These are phyloP conservation scores for Anthophora plumipes DNA, from an alignment of 2,888 invertebrate species.

Conservation along the genomic window DNA sequence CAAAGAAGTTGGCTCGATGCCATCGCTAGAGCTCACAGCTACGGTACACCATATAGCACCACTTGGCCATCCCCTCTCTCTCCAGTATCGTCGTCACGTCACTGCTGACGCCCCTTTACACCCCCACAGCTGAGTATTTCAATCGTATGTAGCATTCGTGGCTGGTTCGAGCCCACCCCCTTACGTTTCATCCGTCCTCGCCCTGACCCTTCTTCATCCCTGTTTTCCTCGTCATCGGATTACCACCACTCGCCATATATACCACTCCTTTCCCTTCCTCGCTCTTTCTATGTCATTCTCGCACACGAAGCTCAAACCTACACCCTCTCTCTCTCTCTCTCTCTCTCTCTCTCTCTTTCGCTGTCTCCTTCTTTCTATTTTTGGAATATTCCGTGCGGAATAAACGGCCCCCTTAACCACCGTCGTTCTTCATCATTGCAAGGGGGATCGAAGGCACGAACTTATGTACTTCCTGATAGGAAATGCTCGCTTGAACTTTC, in stretches of 20 bases:
- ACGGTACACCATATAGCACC: conserved; percentile 39
- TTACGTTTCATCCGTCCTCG: conserved; percentile 13
- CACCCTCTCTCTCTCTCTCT: conserved; percentile 9
- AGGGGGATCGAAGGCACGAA: background rate
- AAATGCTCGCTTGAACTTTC: background rate
- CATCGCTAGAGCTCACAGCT: conserved; percentile 22
- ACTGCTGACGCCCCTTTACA: conserved; percentile 58
- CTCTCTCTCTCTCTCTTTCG: conserved; percentile 1
- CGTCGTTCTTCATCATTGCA: conserved; percentile 9
- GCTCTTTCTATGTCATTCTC: too few species aligned
- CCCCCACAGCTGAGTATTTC: conserved; percentile 54
- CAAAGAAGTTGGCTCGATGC: conserved; percentile 11
- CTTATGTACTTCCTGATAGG: background rate
- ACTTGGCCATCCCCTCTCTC: conserved; percentile 34
- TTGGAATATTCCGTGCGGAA: conserved; percentile 58
- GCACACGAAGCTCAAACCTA: too few species aligned
- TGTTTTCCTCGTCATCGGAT: conserved; percentile 44
- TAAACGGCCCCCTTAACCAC: conserved; percentile 51
- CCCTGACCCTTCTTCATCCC: conserved; percentile 47
- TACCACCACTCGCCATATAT: conserved; percentile 31
- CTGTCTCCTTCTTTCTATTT: conserved; percentile 57
- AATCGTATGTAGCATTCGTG: conserved; percentile 43
- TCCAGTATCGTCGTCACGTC: conserved; percentile 47
- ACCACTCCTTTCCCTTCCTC: background rate
- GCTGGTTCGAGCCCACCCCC: background rate